These are phyloP conservation scores for Drosophila repletoides DNA, from an alignment of 1,140 invertebrate species.

Conservation along the genomic window DNA sequence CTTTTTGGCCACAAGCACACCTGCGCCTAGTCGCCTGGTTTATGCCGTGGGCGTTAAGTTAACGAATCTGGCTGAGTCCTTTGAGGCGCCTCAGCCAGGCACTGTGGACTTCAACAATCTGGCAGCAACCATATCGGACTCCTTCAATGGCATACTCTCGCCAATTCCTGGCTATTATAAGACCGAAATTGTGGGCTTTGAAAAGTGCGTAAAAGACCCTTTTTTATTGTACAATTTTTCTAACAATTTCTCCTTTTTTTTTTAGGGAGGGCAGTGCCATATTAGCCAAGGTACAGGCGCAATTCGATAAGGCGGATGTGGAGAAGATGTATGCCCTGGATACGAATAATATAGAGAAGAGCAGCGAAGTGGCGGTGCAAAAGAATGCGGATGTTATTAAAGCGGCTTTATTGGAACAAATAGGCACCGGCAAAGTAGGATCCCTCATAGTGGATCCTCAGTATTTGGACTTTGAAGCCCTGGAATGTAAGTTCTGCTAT, in stretches of 20 bases:
- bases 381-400: slow-evolving; percentile 84
- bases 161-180: slow-evolving; percentile 89
- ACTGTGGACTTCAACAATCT: slow-evolving; percentile 89
- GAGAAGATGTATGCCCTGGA: slow-evolving; percentile 84
- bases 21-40: slow-evolving; percentile 85
- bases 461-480: slow-evolving; percentile 87
- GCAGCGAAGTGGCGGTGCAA: slow-evolving; percentile 72
- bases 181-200: slow-evolving; percentile 87
- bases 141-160: slow-evolving; percentile 85
- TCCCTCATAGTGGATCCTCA: slow-evolving; percentile 90
- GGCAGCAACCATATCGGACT: slow-evolving; percentile 86
- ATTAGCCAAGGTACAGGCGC: slow-evolving; percentile 86
- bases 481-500: slow-evolving; percentile 83
- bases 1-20: slow-evolving; percentile 85
- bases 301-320: slow-evolving; percentile 86
- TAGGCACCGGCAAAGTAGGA: slow-evolving; percentile 88
- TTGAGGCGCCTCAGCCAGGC: slow-evolving; percentile 87
- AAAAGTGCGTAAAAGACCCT: slow-evolving; percentile 85
- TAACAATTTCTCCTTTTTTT: slow-evolving; percentile 19
- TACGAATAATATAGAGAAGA: slow-evolving; percentile 79
- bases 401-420: slow-evolving; percentile 86
- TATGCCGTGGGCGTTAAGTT: slow-evolving; percentile 90
- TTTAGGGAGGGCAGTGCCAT: slow-evolving; percentile 84
- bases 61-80: slow-evolving; percentile 89
- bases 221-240: no score